Percentiles rank a stretch among this genome's conserved stretches.
Evolutionary conservation across 1,140 invertebrate genomes (phyloP).

Genomic region (Trichogramma pretiosum): DNA sequence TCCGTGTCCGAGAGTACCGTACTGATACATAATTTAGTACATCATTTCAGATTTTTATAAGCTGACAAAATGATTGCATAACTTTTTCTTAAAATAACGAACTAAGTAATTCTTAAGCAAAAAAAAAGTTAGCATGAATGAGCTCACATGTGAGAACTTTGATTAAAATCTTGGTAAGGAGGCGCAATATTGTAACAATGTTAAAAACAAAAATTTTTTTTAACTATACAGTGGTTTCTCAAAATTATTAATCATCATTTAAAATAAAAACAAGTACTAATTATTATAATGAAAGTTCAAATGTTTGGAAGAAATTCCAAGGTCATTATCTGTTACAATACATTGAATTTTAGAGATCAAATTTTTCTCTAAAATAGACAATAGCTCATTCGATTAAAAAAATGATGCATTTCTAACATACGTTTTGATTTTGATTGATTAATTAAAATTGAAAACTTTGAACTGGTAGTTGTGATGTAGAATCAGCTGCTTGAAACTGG

Average conservation of each 20-base stretch:
- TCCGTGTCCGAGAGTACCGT: conserved; percentile 22
- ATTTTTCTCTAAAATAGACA: conserved; percentile 23
- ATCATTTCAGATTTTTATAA: conserved; percentile 21
- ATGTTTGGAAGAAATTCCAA: conserved; percentile 21
- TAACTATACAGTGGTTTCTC: conserved; percentile 3
- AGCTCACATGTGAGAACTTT: conserved; percentile 12
- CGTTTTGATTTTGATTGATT: conserved; percentile 13
- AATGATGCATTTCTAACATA: conserved; percentile 20
- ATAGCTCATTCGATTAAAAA: conserved; percentile 29
- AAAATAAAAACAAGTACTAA: background rate
- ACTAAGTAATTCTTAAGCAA: conserved; percentile 22
- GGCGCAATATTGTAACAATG: too few relatives aligned
- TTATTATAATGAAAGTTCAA: conserved; percentile 4
- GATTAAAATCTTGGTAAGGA: conserved; percentile 19
- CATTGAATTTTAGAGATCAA: conserved; percentile 14
- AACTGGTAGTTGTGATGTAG: conserved; percentile 54
- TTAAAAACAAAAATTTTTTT: too few relatives aligned
- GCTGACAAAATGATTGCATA: conserved; percentile 18
- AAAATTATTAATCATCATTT: conserved; percentile 4
- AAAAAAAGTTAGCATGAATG: conserved; percentile 20
- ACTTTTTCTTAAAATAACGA: conserved; percentile 16
- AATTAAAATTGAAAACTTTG: conserved; percentile 72
- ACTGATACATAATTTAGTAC: conserved; percentile 23
- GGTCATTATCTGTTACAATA: conserved; percentile 5
- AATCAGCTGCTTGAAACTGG: conserved; percentile 63